A percentile compares a stretch with the other conserved stretches of the same genome.
These are phyloP conservation scores for Gorsachius goisagi DNA, from an alignment of 2,113 vertebrate species.

Conservation along the genomic window DNA sequence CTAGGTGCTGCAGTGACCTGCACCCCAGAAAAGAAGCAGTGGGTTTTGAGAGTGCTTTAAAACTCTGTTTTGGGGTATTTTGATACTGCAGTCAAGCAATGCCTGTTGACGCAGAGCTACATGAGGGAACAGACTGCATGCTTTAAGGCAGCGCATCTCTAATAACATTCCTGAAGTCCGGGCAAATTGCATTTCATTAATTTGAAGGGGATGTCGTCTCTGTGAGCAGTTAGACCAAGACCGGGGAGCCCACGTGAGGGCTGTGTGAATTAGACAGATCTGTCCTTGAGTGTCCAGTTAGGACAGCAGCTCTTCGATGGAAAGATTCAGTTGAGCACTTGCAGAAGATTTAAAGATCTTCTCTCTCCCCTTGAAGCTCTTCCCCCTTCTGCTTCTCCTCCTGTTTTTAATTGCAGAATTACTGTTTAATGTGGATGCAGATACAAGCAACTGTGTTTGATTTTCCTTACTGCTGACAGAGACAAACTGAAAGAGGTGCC, in stretches of 20 bases:
- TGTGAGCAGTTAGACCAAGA: neutral
- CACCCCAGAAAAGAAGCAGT: neutral
- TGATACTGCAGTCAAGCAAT: neutral
- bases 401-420: slow-evolving; percentile 9
- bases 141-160: fast-evolving
- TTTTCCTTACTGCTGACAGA: slow-evolving; percentile 9
- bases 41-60: neutral
- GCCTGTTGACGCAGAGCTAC: neutral
- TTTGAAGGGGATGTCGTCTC: neutral
- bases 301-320: neutral
- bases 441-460: neutral
- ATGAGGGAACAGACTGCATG: neutral
- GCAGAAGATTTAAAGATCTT: neutral
- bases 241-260: fast-evolving
- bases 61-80: neutral
- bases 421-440: neutral
- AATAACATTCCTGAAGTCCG: neutral
- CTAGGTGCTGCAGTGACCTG: neutral
- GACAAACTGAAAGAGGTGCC: neutral
- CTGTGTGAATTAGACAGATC: neutral
- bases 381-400: neutral
- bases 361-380: neutral
- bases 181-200: neutral
- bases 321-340: neutral
- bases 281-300: neutral